A percentile compares a stretch with the other conserved stretches of the same genome.
These are phyloP conservation scores for Distichodus sexfasciatus DNA, from an alignment of 2,797 vertebrate genomes.

Conservation along the genomic window DNA sequence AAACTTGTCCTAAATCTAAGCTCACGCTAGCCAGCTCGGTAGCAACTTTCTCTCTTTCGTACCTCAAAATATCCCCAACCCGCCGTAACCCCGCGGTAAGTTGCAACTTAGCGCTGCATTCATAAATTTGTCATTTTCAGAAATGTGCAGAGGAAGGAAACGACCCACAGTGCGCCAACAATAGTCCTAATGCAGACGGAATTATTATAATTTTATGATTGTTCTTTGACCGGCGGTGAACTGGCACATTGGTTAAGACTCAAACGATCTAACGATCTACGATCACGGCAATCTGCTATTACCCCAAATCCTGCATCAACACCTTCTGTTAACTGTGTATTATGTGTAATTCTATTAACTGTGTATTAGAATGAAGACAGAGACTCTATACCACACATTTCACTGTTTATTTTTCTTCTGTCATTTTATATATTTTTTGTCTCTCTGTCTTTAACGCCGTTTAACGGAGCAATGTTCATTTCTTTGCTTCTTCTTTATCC, in stretches of 20 bases:
- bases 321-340: neutral
- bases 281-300: neutral
- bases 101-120: neutral
- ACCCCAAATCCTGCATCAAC: neutral
- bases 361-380: neutral
- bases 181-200: neutral
- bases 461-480: slow-evolving; percentile 61
- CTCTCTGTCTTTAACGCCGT: slow-evolving; percentile 20
- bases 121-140: neutral
- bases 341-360: too few relatives aligned
- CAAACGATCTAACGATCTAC: neutral
- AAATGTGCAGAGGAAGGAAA: neutral
- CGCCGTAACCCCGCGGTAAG: neutral
- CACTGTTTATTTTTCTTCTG: neutral
- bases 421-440: neutral
- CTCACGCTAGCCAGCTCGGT: too few relatives aligned
- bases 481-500: slow-evolving; percentile 65
- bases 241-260: neutral
- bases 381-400: neutral
- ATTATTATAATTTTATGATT: neutral
- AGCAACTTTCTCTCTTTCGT: neutral
- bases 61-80: neutral
- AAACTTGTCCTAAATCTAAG: too few relatives aligned
- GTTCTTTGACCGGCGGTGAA: neutral
- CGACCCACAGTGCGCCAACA: neutral